A percentile compares a stretch with the other conserved stretches of the same genome.
These are phyloP conservation scores for Platycheirus albimanus DNA, from an alignment of 2,888 invertebrate genomes.

Conservation along the genomic window DNA sequence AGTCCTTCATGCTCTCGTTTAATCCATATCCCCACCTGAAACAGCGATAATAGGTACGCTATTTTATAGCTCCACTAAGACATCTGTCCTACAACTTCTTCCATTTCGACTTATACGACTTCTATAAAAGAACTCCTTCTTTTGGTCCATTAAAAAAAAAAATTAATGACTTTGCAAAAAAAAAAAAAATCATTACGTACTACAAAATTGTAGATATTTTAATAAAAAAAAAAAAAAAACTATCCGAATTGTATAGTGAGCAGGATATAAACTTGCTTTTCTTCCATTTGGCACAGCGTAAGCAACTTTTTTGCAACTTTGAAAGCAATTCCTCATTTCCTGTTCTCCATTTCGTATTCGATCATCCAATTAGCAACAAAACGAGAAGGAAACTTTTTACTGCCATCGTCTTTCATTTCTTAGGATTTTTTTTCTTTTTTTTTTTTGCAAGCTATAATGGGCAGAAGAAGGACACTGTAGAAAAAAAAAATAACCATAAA, in stretches of 20 bases:
- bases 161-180: constrained; percentile 30
- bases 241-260: neutral
- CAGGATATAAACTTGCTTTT: neutral
- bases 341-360: constrained; percentile 11
- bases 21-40: neutral
- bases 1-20: neutral
- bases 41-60: neutral
- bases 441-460: neutral
- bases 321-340: constrained; percentile 27
- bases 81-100: constrained; percentile 3
- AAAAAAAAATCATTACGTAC: constrained; percentile 25
- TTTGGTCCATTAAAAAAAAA: constrained; percentile 14
- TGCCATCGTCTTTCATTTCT: neutral
- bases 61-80: neutral
- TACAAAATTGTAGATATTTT: constrained; percentile 64
- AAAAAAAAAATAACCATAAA: constrained; percentile 42
- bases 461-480: constrained; percentile 52
- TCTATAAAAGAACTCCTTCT: neutral
- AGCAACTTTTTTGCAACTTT: constrained; percentile 52
- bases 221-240: constrained; percentile 31
- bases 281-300: neutral
- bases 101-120: neutral
- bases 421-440: no score
- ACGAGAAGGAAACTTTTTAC: constrained; percentile 32
- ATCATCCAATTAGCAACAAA: constrained; percentile 58